Conservation (phyloP, 1,140 invertebrate genomes). For the Nephotettix cincticeps region DNA sequence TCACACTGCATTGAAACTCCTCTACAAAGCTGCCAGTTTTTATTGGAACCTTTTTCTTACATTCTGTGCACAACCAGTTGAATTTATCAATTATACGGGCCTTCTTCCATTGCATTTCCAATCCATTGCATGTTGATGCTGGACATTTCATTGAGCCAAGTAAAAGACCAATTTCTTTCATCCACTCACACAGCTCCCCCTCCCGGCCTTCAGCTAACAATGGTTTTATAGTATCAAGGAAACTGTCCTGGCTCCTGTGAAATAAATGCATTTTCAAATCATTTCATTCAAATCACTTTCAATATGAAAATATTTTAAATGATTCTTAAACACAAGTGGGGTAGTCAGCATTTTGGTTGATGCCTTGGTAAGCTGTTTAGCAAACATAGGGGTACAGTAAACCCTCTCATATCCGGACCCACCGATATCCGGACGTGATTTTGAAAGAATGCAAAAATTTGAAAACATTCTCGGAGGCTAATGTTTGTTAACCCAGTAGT, state of each 20-base stretch:
- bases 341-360: no score
- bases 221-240: slow-evolving; percentile 40
- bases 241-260: slow-evolving; percentile 40
- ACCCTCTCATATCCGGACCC: no score
- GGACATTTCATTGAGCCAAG: slow-evolving; percentile 38
- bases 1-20: slow-evolving; percentile 43
- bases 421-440: no score
- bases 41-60: slow-evolving; percentile 43
- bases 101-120: slow-evolving; percentile 43
- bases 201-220: slow-evolving; percentile 41
- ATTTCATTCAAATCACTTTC: no score
- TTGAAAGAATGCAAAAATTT: no score
- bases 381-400: no score
- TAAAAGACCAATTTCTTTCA: slow-evolving; percentile 43
- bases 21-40: slow-evolving; percentile 41
- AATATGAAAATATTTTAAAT: no score
- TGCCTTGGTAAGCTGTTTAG: no score
- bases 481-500: no score
- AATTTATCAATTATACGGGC: slow-evolving; percentile 43
- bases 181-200: slow-evolving; percentile 43
- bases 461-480: no score
- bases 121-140: slow-evolving; percentile 40
- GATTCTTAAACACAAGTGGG: no score
- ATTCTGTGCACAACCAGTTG: slow-evolving; percentile 43
- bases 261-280: no score